Conservation (phyloP, 1,140 invertebrate genomes). For the Drosophila mauritiana region DNA sequence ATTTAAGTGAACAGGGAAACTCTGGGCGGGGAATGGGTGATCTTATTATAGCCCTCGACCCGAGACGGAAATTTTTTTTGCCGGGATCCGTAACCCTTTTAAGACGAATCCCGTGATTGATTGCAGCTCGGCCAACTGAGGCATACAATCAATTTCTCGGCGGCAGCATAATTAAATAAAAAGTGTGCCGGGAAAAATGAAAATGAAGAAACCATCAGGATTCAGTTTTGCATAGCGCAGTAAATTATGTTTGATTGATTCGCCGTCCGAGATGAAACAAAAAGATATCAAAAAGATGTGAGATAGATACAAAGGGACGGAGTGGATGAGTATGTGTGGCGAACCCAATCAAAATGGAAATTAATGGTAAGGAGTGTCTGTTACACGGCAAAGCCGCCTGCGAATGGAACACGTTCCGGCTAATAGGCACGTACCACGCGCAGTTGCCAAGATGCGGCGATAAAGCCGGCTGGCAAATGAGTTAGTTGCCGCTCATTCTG, state of each 20-base stretch:
- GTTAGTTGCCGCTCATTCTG: conserved; percentile 30
- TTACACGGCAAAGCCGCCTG: conserved; percentile 31
- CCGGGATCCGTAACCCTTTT: conserved; percentile 37
- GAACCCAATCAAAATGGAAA: conserved; percentile 52
- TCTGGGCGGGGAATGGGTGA: background rate
- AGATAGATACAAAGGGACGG: background rate
- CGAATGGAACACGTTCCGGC: conserved; percentile 71
- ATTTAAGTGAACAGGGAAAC: background rate
- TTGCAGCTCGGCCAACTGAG: conserved; percentile 17
- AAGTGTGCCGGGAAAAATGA: too few species aligned
- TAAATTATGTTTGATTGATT: conserved; percentile 73
- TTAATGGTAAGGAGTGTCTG: conserved; percentile 53
- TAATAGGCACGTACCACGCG: conserved; percentile 72
- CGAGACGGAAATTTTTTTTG: background rate
- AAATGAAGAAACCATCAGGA: conserved; percentile 10
- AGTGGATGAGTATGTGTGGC: background rate
- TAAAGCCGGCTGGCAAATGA: conserved; percentile 74
- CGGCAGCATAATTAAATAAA: conserved; percentile 60
- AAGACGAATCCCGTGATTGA: conserved; percentile 52
- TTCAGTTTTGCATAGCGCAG: conserved; percentile 32
- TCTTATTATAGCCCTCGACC: conserved; percentile 11
- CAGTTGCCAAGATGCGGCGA: conserved; percentile 57
- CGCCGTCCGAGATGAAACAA: conserved; percentile 12
- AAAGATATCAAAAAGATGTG: conserved; percentile 8
- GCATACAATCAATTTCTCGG: conserved; percentile 58